Base-by-base conservation (phyloP, 1,140 invertebrate genomes). In the Chironomus striatipennis region DNA sequence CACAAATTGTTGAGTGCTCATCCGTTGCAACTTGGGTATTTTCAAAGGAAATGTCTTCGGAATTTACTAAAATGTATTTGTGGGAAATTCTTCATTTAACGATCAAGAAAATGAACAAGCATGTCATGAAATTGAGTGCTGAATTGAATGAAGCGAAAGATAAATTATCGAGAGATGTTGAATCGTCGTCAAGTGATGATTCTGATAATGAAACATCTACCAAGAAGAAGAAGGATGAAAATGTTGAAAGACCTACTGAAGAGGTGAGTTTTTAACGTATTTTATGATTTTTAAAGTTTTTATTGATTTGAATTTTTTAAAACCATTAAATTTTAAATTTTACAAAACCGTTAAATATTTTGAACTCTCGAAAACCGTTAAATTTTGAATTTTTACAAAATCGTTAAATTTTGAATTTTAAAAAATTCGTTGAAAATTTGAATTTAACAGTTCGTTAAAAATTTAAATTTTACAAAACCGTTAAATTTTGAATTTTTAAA, bases 21-120 rank as follows among this genome's bases (percentile, higher is more conserved):
- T 92, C 96, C 9, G 96, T 99, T 10, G 96, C 96, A 34, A 98
- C 97, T 78, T 99, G 97, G 98, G 91, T 99, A 74, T 99, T 99
- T 85, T 97, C 95, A 4, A 94, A 95, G 84, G 95, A 98, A 81
- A 98, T 99, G 95, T 88, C 87, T 21, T 83, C 87, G 8, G 94
- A 97, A 82, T 98, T 98, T 81, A 97, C 95, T 0, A 96, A 95
- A 89, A 88, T 92, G 78, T 98, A 96, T 80, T 88, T 98, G n/a
- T 98, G 97, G 97, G 97, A 99, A 85, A 95, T 98, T 74, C 84
- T 99, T 12, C 96, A 98, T 83, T 84, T 96, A 72, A 98, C 96
- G 0, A 97, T 98, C 75, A 91, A 94, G 77, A 98, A 98, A 84
- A 98, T 98, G 91, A 95, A 94, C 79, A 96, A 95, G 81, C 94